A percentile compares a stretch with the other conserved stretches of the same genome.
Evolutionary conservation across 2,888 invertebrate species (phyloP).

Genomic region (Microdon myrmicae): DNA sequence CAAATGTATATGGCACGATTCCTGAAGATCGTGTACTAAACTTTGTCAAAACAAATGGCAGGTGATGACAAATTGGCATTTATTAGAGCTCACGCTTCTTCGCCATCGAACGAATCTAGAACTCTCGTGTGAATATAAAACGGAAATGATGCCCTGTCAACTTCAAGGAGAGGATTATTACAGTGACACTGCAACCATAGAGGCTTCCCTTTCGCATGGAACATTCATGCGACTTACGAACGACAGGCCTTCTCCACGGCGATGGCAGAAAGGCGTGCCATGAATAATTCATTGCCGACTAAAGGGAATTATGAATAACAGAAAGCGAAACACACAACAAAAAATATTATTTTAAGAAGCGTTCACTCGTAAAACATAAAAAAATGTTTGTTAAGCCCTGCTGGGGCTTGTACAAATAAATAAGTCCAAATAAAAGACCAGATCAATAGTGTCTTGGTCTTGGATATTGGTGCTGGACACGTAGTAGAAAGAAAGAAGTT

Average conservation of each 20-base stretch:
- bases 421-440: constrained; percentile 9
- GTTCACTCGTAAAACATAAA: constrained; percentile 20
- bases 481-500: not conserved
- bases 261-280: constrained; percentile 34
- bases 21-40: constrained; percentile 2
- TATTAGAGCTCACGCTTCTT: no score
- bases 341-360: constrained; percentile 19
- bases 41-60: constrained; percentile 21
- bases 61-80: constrained; percentile 23
- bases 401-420: constrained; percentile 7
- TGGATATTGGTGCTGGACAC: no score
- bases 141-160: no score
- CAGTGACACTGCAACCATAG: no score
- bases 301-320: constrained; percentile 10
- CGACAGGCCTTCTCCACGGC: constrained; percentile 6
- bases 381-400: constrained; percentile 3
- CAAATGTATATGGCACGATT: constrained; percentile 33
- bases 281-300: constrained; percentile 41
- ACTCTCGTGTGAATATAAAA: no score
- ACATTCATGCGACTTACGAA: constrained; percentile 1
- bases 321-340: constrained; percentile 13
- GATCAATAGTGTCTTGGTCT: constrained; percentile 1
- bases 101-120: no score
- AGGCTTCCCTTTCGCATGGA: constrained; percentile 16
- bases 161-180: no score